A percentile compares a stretch with the other conserved stretches of the same genome.
These are phyloP conservation scores for Macquaria australasica DNA, from an alignment of 2,113 vertebrate species.

Conservation along the genomic window DNA sequence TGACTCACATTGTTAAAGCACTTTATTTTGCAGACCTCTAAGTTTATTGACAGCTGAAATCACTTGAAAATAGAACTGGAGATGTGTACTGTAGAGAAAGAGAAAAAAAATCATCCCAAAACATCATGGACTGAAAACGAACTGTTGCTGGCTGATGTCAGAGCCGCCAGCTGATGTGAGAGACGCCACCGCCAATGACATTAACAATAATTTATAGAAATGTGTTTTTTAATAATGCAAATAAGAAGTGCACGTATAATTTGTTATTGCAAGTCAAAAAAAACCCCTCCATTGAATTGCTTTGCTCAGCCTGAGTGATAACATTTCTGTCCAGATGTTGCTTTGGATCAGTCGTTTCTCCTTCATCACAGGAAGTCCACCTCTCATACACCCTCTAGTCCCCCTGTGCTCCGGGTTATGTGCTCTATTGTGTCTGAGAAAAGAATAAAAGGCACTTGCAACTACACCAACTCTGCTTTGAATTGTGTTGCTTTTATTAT, in stretches of 20 bases:
- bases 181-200: constrained; percentile 15
- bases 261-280: constrained; percentile 57
- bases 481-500: constrained; percentile 16
- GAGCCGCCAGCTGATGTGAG: constrained; percentile 49
- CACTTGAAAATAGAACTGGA: constrained; percentile 31
- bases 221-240: constrained; percentile 68
- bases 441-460: constrained; percentile 83
- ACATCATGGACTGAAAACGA: constrained; percentile 25
- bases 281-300: constrained; percentile 40
- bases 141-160: constrained; percentile 68
- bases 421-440: constrained; percentile 78
- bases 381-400: constrained; percentile 50
- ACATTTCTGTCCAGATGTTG: constrained; percentile 49
- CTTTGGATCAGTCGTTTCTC: constrained; percentile 46
- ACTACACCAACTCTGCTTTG: constrained; percentile 35
- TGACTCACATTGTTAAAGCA: constrained; percentile 47
- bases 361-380: constrained; percentile 51
- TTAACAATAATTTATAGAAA: constrained; percentile 63
- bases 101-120: neutral
- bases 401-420: constrained; percentile 78
- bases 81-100: constrained; percentile 28
- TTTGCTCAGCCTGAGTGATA: constrained; percentile 61
- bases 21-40: constrained; percentile 29
- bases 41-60: constrained; percentile 51
- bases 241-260: constrained; percentile 71